Base-by-base conservation (phyloP, 92 coral and sea anemone species). In the Palythoa grandis region DNA sequence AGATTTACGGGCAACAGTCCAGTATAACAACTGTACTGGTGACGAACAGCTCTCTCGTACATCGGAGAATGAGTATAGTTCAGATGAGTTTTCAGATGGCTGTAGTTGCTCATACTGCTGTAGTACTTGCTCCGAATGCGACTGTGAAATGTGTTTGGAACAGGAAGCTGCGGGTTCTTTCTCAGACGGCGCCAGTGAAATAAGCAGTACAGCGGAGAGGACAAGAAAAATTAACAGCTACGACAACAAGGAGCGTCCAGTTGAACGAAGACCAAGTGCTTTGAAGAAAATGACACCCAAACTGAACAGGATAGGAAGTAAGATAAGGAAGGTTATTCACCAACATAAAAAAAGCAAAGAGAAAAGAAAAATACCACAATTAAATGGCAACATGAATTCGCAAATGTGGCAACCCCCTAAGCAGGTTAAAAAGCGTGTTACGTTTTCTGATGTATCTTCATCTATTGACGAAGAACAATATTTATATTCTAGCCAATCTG, bases 41-140 rank as follows among this genome's bases (percentile, higher is more conserved):
- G 43, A 80, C 23, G 40, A 80, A 66, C 20, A 65, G 24, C 74
- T 80, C 5, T 22, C 17, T 52, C 47, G 12, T 11, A 52, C 74
- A 63, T 66, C 85, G 56, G 74, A 66, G 7, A 70, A 53, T 24
- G 85, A 80, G 47, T 80, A 66, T 70, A 80, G 74, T 61, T 61
- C 85, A 12, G 74, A 80, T 22, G 85, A 66, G 74, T 66, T 63
- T 35, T 80, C 74, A 2, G 85, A 80, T 7, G 61, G 53, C 22
- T 92, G 98, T 66, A 94, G 98, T 87, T 94, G 95, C 39, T 90
- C 92, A 2, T 88, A 95, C 1, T 94, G 98, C 74, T 94, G 98
- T 73, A 88, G 92, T 75, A 90, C 95, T 1, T 94, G 98, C 70
- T 88, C 91, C 3, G 47, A 73, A 13, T 91, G 91, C 40, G 91